These are phyloP conservation scores for Reticulitermes lucifugus DNA, from an alignment of 2,888 invertebrate genomes.

Conservation along the genomic window DNA sequence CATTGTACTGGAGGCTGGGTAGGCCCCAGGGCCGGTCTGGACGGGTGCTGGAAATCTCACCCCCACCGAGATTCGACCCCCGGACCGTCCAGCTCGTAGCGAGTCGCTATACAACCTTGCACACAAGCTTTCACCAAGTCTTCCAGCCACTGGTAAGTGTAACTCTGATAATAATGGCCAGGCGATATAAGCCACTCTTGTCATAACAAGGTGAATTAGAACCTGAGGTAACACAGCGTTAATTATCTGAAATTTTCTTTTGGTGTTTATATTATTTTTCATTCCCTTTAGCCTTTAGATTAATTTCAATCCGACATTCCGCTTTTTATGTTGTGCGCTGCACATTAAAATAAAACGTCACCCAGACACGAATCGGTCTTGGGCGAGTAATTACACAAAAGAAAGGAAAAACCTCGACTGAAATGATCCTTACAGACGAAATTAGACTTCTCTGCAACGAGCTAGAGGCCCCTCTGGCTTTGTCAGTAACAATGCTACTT, in stretches of 20 bases:
- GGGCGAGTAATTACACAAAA: constrained; percentile 20
- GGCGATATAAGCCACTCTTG: neutral
- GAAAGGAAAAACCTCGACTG: constrained; percentile 21
- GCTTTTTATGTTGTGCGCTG: constrained; percentile 16
- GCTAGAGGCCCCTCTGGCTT: neutral
- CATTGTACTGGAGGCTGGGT: too few relatives aligned
- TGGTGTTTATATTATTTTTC: constrained; percentile 30
- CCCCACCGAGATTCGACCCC: too few relatives aligned
- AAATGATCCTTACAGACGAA: constrained; percentile 17
- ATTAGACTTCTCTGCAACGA: constrained; percentile 9
- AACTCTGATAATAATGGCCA: too few relatives aligned
- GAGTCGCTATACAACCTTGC: too few relatives aligned
- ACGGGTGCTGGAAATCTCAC: too few relatives aligned
- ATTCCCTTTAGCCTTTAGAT: constrained; percentile 29
- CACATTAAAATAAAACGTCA: constrained; percentile 25
- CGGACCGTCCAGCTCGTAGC: too few relatives aligned
- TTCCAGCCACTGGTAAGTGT: too few relatives aligned
- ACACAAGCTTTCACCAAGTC: too few relatives aligned
- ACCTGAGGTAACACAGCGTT: constrained; percentile 11
- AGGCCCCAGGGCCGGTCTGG: too few relatives aligned
- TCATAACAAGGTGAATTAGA: neutral
- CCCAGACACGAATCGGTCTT: constrained; percentile 24
- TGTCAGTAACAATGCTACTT: constrained; percentile 14
- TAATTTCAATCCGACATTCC: constrained; percentile 27
- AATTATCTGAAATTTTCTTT: constrained; percentile 30